Evolutionary conservation across 2,113 vertebrate species (phyloP).

Genomic region (Malurus cyaneus): DNA sequence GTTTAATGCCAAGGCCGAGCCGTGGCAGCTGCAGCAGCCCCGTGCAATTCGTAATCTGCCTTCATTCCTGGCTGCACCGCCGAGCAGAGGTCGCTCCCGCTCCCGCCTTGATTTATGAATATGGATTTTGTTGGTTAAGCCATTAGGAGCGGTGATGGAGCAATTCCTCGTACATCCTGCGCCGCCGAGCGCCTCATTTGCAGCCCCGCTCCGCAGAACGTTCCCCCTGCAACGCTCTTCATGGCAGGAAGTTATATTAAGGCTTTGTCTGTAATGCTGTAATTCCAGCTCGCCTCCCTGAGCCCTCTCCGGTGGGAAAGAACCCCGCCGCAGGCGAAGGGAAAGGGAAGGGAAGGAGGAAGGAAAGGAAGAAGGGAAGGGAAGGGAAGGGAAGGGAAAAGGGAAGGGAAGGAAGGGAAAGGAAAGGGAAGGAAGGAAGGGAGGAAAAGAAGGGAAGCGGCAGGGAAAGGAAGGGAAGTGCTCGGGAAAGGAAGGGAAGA

Average conservation of each 20-base stretch:
- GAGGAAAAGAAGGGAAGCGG: too few species aligned
- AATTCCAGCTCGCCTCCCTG: not conserved
- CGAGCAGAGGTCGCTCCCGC: not conserved
- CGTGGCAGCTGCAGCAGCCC: constrained; percentile 7
- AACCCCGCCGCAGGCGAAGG: not conserved
- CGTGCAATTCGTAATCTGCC: not conserved
- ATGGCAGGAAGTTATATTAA: not conserved
- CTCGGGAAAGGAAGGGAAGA: too few species aligned
- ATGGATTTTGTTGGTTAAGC: constrained; percentile 44
- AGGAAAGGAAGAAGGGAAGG: too few species aligned
- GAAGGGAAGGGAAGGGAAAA: too few species aligned
- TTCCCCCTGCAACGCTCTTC: not conserved
- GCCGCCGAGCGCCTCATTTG: not conserved
- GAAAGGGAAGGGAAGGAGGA: too few species aligned
- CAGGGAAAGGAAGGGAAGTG: too few species aligned
- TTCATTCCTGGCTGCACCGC: not conserved
- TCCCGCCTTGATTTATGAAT: not conserved
- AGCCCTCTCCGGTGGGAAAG: not conserved
- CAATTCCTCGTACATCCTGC: not conserved
- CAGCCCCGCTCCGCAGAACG: not conserved
- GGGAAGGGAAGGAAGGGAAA: too few species aligned
- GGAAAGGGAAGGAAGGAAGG: too few species aligned
- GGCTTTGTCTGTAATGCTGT: constrained; percentile 6
- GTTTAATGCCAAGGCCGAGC: constrained; percentile 3
- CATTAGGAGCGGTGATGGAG: constrained; percentile 43